Evolutionary conservation across 1,140 invertebrate genomes (phyloP), one percentile per base, ranked within the genome.

Genomic region (Akabosia matsudoensis): DNA sequence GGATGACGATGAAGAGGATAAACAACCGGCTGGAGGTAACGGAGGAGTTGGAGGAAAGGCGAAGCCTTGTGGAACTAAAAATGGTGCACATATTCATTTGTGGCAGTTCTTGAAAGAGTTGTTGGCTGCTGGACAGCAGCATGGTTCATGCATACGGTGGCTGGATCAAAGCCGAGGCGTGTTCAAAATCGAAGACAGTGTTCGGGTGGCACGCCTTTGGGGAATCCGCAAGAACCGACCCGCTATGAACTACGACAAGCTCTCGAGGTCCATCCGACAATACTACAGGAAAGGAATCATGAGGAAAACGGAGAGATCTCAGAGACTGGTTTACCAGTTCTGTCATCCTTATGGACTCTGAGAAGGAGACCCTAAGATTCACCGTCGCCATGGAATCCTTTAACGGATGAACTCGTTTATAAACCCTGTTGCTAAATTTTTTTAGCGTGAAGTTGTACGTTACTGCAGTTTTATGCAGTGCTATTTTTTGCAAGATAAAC

Each of bases 221-320:
- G 97, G 97, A 45, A 91, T 93, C 79, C 88, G 97, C 56, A 99
- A 99, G 85, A 99, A 99, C 86, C 88, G 97, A 16, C 96, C 97
- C 0, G 96, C 96, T 1, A 99, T 99, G 97, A 99, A 99, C 87
- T 99, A 99, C 86, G 97, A 99, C 88, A 99, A 99, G 84, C 86
- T 99, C 34, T 97, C 95, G 74, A 90, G 97, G 56, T 98, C 96
- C 78, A 97, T 99, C 80, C 88, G 97, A 22, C 97, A 99, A 85
- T 99, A 99, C 87, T 99, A 99, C 89, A 98, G 99, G 86, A 99
- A 99, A 85, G 96, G 96, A 56, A 99, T 99, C 85, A 99, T 99
- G 94, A 97, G 97, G 88, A 99, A 99, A 85, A 99, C 97, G 1
- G 95, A 97, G 83, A 88, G 97, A 51, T 97, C 96, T 76, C 97